Conservation (phyloP, 2,797 vertebrate genomes). For the Garrulus glandarius region DNA sequence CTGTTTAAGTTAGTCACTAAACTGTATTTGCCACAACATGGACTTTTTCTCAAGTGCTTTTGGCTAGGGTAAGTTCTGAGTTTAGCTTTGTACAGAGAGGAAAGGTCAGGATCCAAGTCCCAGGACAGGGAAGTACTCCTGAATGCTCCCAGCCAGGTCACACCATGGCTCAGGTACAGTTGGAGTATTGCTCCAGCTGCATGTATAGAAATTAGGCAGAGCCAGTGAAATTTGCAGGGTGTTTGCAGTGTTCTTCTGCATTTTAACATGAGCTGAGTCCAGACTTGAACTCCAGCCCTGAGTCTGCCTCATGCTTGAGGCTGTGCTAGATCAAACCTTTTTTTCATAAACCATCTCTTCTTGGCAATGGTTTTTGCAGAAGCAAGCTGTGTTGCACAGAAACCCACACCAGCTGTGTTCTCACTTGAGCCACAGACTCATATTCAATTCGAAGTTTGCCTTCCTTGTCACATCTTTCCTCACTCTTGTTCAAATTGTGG, state of each 20-base stretch:
- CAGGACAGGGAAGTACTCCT: neutral
- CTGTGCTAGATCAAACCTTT: neutral
- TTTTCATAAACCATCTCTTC: neutral
- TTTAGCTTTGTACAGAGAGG: neutral
- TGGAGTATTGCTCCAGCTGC: neutral
- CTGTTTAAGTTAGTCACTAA: neutral
- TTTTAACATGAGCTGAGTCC: neutral
- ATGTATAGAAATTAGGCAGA: too few species aligned
- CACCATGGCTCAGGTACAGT: fast-evolving
- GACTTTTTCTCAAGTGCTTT: neutral
- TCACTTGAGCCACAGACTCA: neutral
- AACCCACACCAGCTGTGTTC: neutral
- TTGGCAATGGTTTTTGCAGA: neutral
- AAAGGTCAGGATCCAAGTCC: fast-evolving
- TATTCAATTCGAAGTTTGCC: neutral
- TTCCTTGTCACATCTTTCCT: neutral
- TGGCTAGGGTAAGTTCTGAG: neutral
- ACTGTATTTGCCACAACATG: neutral
- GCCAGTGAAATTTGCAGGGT: neutral
- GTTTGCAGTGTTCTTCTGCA: neutral
- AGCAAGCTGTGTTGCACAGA: neutral
- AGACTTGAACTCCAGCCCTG: neutral
- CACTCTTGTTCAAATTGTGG: neutral
- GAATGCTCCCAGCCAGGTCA: fast-evolving
- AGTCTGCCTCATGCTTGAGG: neutral